Conservation (phyloP, 2,797 vertebrate species). For the Lithobates pipiens region DNA sequence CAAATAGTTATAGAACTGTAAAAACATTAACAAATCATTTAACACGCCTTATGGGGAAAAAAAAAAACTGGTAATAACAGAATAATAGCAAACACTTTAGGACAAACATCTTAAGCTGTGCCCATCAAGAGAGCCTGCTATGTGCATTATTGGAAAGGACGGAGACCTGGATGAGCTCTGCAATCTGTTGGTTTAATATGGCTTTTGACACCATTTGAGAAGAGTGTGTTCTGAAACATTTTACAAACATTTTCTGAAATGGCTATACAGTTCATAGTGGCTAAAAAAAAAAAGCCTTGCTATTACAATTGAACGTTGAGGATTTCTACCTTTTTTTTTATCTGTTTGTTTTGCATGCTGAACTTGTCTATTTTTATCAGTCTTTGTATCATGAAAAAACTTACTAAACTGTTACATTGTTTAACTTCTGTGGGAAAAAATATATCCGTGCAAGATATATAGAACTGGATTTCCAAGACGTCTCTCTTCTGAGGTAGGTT, state of each 20-base stretch:
- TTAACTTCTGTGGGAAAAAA: constrained; percentile 88
- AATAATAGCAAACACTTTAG: neutral
- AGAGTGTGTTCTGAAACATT: neutral
- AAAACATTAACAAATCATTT: no score
- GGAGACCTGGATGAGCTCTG: neutral
- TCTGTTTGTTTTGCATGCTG: constrained; percentile 78
- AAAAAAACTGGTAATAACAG: no score
- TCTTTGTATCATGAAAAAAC: constrained; percentile 77
- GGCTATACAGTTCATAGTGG: neutral
- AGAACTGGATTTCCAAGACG: constrained; percentile 89
- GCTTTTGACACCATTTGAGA: no score
- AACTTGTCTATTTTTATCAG: constrained; percentile 75
- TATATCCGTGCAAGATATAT: constrained; percentile 85
- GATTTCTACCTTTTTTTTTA: constrained; percentile 73
- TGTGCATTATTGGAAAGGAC: neutral
- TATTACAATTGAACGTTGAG: neutral
- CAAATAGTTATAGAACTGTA: no score
- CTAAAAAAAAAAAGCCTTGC: neutral
- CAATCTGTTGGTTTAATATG: neutral
- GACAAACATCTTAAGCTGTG: no score
- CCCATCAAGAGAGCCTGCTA: neutral
- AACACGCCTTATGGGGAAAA: no score
- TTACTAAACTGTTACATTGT: constrained; percentile 98
- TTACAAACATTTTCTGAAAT: neutral
- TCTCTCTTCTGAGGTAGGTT: constrained; percentile 90